Conservation (phyloP, 2,113 vertebrate genomes). For the Pterocles gutturalis region DNA sequence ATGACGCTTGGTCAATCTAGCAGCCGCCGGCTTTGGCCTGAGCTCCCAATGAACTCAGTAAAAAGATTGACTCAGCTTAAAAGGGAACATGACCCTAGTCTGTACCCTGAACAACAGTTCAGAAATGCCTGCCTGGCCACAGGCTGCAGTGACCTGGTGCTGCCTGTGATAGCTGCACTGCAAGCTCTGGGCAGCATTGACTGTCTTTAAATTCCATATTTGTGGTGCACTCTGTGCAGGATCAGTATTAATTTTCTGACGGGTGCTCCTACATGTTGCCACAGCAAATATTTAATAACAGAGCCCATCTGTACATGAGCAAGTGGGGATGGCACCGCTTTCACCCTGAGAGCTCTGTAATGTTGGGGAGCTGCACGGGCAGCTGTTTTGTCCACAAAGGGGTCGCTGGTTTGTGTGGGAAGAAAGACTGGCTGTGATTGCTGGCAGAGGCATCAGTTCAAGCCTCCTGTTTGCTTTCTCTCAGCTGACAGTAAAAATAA, state of each 20-base stretch:
- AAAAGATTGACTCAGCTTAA: constrained; percentile 57
- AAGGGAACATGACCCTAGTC: constrained; percentile 49
- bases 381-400: neutral
- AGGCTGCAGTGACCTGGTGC: constrained; percentile 9
- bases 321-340: neutral
- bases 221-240: neutral
- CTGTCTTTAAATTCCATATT: neutral
- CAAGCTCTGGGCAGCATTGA: rapidly evolving
- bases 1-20: neutral
- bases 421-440: neutral
- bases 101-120: constrained; percentile 44
- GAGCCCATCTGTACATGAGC: neutral
- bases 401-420: neutral
- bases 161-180: neutral
- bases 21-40: neutral
- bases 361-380: neutral
- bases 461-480: neutral
- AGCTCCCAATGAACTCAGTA: constrained; percentile 38
- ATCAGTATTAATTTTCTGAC: neutral
- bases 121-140: constrained; percentile 14
- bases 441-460: neutral
- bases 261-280: rapidly evolving
- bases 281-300: neutral
- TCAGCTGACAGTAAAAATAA: constrained; percentile 42
- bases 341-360: neutral